These are phyloP conservation scores for Alexandromys fortis DNA, from an alignment of 2,113 vertebrate species.

Conservation along the genomic window DNA sequence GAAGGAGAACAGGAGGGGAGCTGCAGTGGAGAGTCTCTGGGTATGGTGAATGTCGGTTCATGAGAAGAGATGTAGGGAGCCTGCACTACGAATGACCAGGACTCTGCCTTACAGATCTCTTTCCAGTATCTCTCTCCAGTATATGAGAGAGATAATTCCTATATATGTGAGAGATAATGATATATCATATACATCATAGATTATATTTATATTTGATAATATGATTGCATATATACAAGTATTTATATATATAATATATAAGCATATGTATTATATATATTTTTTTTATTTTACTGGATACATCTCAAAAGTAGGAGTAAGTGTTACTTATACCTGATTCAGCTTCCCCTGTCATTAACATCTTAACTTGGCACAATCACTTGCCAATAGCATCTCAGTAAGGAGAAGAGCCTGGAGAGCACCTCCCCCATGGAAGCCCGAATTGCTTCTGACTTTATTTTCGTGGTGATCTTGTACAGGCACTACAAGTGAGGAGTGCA, in stretches of 20 bases:
- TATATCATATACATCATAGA: not conserved
- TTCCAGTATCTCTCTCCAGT: too few relatives aligned
- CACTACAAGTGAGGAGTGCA: too few relatives aligned
- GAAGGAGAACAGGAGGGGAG: not conserved
- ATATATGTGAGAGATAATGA: not conserved
- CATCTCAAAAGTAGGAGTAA: not conserved
- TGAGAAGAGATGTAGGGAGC: not conserved
- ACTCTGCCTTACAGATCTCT: not conserved
- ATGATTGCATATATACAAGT: not conserved
- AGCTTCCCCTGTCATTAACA: not conserved
- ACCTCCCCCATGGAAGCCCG: not conserved
- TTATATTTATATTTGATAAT: not conserved
- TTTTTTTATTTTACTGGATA: not conserved
- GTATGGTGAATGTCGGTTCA: not conserved
- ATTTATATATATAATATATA: not conserved
- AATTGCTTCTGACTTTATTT: not conserved
- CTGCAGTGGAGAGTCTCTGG: too few relatives aligned
- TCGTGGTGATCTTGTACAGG: too few relatives aligned
- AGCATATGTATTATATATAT: not conserved
- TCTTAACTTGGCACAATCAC: not conserved
- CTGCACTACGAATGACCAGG: not conserved
- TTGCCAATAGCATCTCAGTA: not conserved
- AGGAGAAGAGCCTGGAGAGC: not conserved
- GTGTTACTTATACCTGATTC: not conserved
- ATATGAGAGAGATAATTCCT: too few relatives aligned